Conservation (phyloP, 2,797 vertebrate species). For the Phoebastria nigripes region DNA sequence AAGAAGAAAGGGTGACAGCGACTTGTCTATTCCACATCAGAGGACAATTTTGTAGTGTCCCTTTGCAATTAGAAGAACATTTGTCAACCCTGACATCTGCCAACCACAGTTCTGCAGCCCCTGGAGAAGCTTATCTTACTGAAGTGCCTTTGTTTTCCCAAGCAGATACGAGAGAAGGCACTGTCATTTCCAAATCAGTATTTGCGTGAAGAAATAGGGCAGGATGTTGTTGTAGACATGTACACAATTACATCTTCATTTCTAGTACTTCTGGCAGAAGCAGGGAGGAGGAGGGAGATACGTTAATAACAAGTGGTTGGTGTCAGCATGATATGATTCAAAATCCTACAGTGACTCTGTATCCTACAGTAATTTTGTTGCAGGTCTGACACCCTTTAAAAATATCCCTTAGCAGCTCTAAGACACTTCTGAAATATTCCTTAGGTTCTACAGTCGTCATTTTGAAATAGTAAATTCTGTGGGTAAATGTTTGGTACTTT, state of each 20-base stretch:
- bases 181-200: background rate
- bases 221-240: background rate
- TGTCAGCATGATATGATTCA: background rate
- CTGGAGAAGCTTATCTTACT: background rate
- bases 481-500: background rate
- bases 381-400: background rate
- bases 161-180: background rate
- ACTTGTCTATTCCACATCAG: background rate
- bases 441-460: background rate
- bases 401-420: background rate
- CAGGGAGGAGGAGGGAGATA: background rate
- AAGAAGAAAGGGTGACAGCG: background rate
- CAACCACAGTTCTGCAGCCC: background rate
- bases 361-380: background rate
- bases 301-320: background rate
- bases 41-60: background rate
- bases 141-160: background rate
- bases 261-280: background rate
- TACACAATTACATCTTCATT: background rate
- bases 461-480: background rate
- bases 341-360: background rate
- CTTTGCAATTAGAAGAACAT: slow-evolving; percentile 3
- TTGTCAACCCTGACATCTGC: background rate
- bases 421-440: background rate
- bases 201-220: background rate